These are phyloP conservation scores for Drosophila melanica DNA, from an alignment of 1,140 invertebrate species.

Conservation along the genomic window DNA sequence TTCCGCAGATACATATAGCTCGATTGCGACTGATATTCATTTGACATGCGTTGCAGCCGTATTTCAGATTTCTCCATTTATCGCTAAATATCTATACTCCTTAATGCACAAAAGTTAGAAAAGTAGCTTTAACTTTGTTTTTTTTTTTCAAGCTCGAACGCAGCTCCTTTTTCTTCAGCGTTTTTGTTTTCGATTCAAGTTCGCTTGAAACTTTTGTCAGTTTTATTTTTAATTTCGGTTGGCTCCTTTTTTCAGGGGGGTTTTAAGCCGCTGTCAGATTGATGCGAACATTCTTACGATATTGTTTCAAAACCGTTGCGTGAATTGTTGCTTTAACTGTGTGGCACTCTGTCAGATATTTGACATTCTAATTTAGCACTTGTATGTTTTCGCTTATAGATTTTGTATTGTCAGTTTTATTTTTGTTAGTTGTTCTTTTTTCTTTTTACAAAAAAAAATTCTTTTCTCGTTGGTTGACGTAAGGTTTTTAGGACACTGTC, in stretches of 20 bases:
- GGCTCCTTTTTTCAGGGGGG: conserved; percentile 12
- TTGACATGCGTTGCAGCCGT: conserved; percentile 73
- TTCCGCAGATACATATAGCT: conserved; percentile 82
- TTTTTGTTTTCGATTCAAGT: not conserved
- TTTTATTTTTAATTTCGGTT: not conserved
- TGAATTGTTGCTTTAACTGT: conserved; percentile 17
- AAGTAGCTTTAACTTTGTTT: conserved; percentile 6
- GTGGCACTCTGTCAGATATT: conserved; percentile 67
- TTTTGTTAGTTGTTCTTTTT: too few species aligned
- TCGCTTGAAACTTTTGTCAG: not conserved
- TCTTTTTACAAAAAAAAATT: conserved; percentile 22
- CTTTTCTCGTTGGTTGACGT: conserved; percentile 30
- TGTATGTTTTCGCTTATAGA: conserved; percentile 44
- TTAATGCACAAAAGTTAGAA: conserved; percentile 41
- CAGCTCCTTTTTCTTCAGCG: not conserved
- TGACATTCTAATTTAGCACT: conserved; percentile 70
- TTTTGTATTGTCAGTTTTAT: not conserved
- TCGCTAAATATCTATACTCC: conserved; percentile 48
- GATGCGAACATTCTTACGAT: conserved; percentile 53
- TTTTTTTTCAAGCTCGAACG: not conserved
- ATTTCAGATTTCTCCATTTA: conserved; percentile 84
- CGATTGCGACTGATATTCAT: conserved; percentile 80
- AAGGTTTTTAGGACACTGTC: conserved; percentile 54
- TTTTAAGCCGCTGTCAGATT: conserved; percentile 73
- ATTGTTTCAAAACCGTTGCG: conserved; percentile 22